Percentiles rank a stretch among this genome's conserved stretches.
These are phyloP conservation scores for Cranoglanis bouderius DNA, from an alignment of 2,113 vertebrate species.

Conservation along the genomic window DNA sequence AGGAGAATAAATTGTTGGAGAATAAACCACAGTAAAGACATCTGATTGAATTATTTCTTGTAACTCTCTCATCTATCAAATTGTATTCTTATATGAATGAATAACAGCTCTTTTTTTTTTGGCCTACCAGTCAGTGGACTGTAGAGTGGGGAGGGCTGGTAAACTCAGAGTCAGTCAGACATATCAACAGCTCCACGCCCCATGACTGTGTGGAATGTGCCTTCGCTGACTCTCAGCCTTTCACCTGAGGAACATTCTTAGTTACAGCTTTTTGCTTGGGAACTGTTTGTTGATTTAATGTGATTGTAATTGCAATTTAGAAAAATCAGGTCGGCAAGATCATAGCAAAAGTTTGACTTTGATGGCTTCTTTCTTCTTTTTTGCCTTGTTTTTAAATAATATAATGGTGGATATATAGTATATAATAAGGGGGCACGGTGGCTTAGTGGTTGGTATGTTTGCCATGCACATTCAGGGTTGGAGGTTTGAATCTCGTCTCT, in stretches of 20 bases:
- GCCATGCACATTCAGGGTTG: too few relatives aligned
- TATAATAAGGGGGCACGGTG: too few relatives aligned
- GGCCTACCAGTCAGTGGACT: conserved; percentile 14
- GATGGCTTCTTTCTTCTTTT: not conserved
- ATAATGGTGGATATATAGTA: not conserved
- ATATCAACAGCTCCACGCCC: conserved; percentile 3
- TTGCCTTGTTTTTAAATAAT: not conserved
- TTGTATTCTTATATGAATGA: not conserved
- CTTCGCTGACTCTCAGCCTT: not conserved
- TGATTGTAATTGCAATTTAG: not conserved
- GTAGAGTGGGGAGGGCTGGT: not conserved
- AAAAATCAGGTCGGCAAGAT: conserved; percentile 1
- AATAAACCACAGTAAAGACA: not conserved
- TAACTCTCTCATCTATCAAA: conserved; percentile 36
- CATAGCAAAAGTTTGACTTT: not conserved
- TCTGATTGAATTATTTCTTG: not conserved
- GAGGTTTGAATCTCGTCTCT: too few relatives aligned
- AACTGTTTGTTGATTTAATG: conserved; percentile 11
- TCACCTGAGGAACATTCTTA: not conserved
- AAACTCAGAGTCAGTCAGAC: not conserved
- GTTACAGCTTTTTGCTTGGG: not conserved
- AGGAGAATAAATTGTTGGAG: not conserved
- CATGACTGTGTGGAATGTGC: conserved; percentile 28
- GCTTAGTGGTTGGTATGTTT: too few relatives aligned
- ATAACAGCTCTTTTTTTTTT: not conserved